phyloP scores from a whole-genome alignment of 2,888 invertebrate species.

The Andrena haemorrhoa region DNA sequence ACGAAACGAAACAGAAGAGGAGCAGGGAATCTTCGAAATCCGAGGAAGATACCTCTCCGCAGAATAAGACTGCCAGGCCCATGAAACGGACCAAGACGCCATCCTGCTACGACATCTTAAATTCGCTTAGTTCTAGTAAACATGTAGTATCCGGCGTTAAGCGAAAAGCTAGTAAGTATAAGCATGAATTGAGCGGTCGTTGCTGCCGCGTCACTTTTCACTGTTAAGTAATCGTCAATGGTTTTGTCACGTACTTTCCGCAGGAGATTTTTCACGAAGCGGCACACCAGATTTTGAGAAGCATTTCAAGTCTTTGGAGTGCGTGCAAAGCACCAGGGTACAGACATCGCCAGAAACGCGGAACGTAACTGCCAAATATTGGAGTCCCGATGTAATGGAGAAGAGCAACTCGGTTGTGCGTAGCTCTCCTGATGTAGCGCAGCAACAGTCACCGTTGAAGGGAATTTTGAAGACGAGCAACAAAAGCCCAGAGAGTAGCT shows the following conservation, averaged over 20 bases:
- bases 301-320: slow-evolving; percentile 80
- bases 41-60: slow-evolving; percentile 78
- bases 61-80: slow-evolving; percentile 76
- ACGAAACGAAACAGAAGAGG: slow-evolving; percentile 82
- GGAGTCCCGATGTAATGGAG: slow-evolving; percentile 1
- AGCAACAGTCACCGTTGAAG: slow-evolving; percentile 44
- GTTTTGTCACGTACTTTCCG: neutral
- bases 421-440: slow-evolving; percentile 1
- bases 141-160: slow-evolving; percentile 79
- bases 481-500: neutral
- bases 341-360: slow-evolving; percentile 23
- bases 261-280: slow-evolving; percentile 79
- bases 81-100: slow-evolving; percentile 81
- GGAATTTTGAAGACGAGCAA: slow-evolving; percentile 59
- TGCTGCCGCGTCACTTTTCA: neutral
- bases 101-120: slow-evolving; percentile 82
- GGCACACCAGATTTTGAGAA: slow-evolving; percentile 81
- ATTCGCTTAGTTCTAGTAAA: slow-evolving; percentile 82
- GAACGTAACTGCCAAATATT: neutral
- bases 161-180: slow-evolving; percentile 81
- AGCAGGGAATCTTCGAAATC: slow-evolving; percentile 79
- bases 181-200: neutral
- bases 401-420: neutral
- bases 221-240: neutral
- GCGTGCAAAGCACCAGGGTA: slow-evolving; percentile 28